These are phyloP conservation scores for Drosophila quadrilineata DNA, from an alignment of 1,140 invertebrate genomes.

Conservation along the genomic window DNA sequence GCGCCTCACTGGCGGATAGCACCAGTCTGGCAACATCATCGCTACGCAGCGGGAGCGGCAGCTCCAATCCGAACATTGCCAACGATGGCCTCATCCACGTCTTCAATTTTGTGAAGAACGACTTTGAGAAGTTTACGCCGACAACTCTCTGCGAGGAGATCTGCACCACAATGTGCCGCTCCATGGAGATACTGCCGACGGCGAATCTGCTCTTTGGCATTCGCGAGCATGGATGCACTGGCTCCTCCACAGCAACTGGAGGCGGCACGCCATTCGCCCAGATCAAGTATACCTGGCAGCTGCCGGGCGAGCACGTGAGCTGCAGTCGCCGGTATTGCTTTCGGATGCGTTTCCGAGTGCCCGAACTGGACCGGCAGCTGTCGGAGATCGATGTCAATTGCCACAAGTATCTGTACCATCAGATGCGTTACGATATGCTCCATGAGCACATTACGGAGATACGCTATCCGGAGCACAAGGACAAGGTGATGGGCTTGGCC, in stretches of 20 bases:
- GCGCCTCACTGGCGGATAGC: constrained; percentile 54
- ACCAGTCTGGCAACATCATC: constrained; percentile 54
- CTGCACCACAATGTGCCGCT: constrained; percentile 86
- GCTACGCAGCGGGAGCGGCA: constrained; percentile 47
- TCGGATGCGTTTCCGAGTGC: constrained; percentile 89
- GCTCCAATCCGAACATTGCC: constrained; percentile 49
- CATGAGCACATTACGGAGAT: constrained; percentile 90
- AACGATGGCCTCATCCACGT: constrained; percentile 48
- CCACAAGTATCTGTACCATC: constrained; percentile 93
- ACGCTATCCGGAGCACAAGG: constrained; percentile 87
- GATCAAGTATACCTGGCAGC: constrained; percentile 86
- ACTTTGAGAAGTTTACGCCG: constrained; percentile 26
- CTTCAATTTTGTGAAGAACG: constrained; percentile 15
- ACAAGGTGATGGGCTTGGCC: constrained; percentile 89
- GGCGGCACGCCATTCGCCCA: constrained; percentile 76
- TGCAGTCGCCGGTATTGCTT: constrained; percentile 86
- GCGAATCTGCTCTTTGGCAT: constrained; percentile 89
- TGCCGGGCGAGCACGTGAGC: constrained; percentile 82
- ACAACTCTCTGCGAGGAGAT: constrained; percentile 84
- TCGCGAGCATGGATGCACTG: constrained; percentile 35
- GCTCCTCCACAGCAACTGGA: not conserved
- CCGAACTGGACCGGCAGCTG: constrained; percentile 83
- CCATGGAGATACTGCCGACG: constrained; percentile 87
- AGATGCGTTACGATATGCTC: constrained; percentile 90
- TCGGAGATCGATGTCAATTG: constrained; percentile 87